These are phyloP conservation scores for Rallus crepitans DNA, from an alignment of 2,797 vertebrate genomes.

Conservation along the genomic window DNA sequence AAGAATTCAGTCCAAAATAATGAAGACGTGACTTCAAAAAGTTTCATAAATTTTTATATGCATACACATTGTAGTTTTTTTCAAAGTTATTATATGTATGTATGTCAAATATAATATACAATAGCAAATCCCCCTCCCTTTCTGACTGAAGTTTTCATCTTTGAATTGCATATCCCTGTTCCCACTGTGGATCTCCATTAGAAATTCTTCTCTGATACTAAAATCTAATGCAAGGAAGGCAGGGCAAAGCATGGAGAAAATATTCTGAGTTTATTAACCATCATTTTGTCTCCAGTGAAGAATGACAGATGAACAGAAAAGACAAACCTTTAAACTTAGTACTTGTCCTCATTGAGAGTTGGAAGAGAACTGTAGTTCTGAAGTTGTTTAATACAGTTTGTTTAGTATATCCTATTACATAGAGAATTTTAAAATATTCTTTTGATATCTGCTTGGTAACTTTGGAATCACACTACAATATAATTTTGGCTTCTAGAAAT, in stretches of 20 bases:
- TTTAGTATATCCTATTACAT: not conserved
- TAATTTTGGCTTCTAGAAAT: not conserved
- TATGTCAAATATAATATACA: not conserved
- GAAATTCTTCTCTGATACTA: not conserved
- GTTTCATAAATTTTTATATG: not conserved
- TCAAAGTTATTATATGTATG: not conserved
- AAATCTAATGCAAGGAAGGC: not conserved
- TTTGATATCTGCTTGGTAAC: not conserved
- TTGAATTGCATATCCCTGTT: not conserved
- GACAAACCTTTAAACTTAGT: not conserved
- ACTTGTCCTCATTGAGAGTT: not conserved
- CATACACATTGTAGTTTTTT: not conserved
- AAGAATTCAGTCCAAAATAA: not conserved
- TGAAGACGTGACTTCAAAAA: not conserved
- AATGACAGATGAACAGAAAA: not conserved
- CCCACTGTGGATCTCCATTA: not conserved
- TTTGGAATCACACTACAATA: not conserved
- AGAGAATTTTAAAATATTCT: accelerated
- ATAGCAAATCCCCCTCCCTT: not conserved
- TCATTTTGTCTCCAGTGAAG: not conserved
- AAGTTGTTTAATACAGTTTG: not conserved
- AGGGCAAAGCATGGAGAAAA: not conserved
- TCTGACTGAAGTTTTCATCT: not conserved
- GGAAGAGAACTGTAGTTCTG: not conserved
- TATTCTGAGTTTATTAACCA: not conserved